These are phyloP conservation scores for Graptemys geographica DNA, from an alignment of 2,797 vertebrate species.

Conservation along the genomic window DNA sequence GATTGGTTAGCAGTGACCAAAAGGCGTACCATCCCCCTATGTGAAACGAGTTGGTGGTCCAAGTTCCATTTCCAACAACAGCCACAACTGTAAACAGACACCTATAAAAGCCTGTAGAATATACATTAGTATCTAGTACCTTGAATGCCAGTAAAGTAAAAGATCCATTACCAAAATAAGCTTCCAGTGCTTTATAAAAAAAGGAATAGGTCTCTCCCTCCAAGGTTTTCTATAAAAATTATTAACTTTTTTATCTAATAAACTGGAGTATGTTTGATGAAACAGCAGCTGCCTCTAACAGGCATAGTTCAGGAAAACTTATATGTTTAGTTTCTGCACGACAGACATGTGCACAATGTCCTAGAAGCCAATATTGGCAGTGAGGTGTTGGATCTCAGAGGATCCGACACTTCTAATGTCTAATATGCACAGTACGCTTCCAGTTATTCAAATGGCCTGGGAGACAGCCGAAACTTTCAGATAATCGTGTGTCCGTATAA, in stretches of 20 bases:
- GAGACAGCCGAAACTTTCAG: too few species aligned
- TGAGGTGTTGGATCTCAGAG: not conserved
- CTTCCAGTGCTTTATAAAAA: not conserved
- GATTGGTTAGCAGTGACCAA: not conserved
- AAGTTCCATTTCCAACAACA: not conserved
- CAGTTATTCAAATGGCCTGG: too few species aligned
- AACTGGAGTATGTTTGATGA: not conserved
- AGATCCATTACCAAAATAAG: constrained; percentile 25
- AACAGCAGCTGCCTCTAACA: not conserved
- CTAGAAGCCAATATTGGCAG: not conserved
- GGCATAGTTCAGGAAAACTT: not conserved
- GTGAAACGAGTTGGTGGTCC: accelerated
- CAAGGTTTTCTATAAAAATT: too few species aligned
- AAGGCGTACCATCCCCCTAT: not conserved
- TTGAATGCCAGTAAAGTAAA: not conserved
- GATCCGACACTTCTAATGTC: not conserved
- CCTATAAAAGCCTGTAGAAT: not conserved
- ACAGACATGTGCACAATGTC: not conserved
- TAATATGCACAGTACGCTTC: too few species aligned
- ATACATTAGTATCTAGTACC: not conserved
- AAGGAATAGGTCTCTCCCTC: not conserved
- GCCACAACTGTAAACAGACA: accelerated
- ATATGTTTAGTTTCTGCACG: accelerated
- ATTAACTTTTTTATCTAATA: constrained; percentile 4
- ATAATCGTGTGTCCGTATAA: too few species aligned